phyloP scores from a whole-genome alignment of 2,888 invertebrate species.

The Lycia hirtaria region DNA sequence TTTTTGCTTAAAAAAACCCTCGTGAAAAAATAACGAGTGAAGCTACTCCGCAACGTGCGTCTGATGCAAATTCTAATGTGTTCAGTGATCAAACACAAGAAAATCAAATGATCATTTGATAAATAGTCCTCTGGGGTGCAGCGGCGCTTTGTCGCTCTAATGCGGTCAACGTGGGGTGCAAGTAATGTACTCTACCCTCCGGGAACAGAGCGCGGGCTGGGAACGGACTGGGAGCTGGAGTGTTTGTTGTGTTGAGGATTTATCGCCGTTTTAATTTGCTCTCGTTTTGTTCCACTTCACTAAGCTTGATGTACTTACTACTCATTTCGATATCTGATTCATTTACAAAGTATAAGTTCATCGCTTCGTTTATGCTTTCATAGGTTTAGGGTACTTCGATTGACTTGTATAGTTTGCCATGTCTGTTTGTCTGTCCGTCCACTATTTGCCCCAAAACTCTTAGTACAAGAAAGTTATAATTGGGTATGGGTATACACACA shows the following conservation, averaged over 20 bases:
- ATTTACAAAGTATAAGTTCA: too few relatives aligned
- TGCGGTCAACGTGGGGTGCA: slow-evolving; percentile 70
- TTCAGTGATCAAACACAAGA: slow-evolving; percentile 86
- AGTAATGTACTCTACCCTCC: slow-evolving; percentile 33
- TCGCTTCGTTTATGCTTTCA: too few relatives aligned
- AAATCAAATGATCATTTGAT: slow-evolving; percentile 87
- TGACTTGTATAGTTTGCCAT: too few relatives aligned
- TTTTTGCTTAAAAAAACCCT: too few relatives aligned
- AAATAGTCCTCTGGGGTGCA: slow-evolving; percentile 77
- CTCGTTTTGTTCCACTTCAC: slow-evolving; percentile 19
- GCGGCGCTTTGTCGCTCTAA: slow-evolving; percentile 66
- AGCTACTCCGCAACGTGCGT: slow-evolving; percentile 58
- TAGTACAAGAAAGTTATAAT: too few relatives aligned
- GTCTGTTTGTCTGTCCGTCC: too few relatives aligned
- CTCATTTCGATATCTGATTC: not conserved
- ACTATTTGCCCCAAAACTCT: too few relatives aligned
- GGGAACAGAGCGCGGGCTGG: slow-evolving; percentile 33
- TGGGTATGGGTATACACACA: too few relatives aligned
- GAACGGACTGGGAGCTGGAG: slow-evolving; percentile 29
- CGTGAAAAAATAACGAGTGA: slow-evolving; percentile 49
- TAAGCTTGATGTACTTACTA: not conserved
- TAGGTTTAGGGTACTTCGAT: too few relatives aligned
- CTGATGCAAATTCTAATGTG: slow-evolving; percentile 83
- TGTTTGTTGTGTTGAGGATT: slow-evolving; percentile 26
- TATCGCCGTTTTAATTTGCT: slow-evolving; percentile 29